Evolutionary conservation across 2,888 invertebrate species (phyloP).

Genomic region (Globia sparganii): DNA sequence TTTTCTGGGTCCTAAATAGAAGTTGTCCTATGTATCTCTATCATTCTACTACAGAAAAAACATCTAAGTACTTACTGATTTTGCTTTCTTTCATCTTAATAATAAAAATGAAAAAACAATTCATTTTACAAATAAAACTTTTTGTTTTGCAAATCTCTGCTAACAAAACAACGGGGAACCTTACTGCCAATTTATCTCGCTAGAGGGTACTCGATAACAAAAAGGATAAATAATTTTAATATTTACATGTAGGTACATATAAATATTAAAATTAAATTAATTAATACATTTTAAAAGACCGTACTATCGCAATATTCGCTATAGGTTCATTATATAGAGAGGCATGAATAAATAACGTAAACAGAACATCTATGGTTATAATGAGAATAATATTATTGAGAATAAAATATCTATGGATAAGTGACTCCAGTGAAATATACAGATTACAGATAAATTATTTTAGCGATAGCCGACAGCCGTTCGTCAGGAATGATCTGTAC

Average conservation of each 20-base stretch:
- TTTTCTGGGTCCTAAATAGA: constrained; percentile 5
- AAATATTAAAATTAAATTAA: too few species aligned
- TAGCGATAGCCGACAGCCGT: too few species aligned
- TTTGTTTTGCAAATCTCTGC: background rate
- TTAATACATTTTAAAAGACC: background rate
- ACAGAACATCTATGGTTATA: too few species aligned
- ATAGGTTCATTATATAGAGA: too few species aligned
- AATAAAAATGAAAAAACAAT: background rate
- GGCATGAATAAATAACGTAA: too few species aligned
- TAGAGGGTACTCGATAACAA: background rate
- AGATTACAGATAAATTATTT: too few species aligned
- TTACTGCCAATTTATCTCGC: background rate
- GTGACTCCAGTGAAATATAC: too few species aligned
- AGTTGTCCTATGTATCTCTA: background rate
- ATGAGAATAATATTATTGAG: too few species aligned
- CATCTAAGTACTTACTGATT: too few species aligned
- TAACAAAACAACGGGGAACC: background rate
- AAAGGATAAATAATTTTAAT: background rate
- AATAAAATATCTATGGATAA: too few species aligned
- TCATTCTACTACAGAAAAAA: background rate
- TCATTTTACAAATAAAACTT: background rate
- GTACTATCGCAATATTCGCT: background rate
- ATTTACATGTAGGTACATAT: too few species aligned
- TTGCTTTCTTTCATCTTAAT: background rate
- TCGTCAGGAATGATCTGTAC: too few species aligned